A percentile compares a stretch with the other conserved stretches of the same genome.
phyloP scores from a whole-genome alignment of 2,888 invertebrate genomes.

The Abscondita cerata region DNA sequence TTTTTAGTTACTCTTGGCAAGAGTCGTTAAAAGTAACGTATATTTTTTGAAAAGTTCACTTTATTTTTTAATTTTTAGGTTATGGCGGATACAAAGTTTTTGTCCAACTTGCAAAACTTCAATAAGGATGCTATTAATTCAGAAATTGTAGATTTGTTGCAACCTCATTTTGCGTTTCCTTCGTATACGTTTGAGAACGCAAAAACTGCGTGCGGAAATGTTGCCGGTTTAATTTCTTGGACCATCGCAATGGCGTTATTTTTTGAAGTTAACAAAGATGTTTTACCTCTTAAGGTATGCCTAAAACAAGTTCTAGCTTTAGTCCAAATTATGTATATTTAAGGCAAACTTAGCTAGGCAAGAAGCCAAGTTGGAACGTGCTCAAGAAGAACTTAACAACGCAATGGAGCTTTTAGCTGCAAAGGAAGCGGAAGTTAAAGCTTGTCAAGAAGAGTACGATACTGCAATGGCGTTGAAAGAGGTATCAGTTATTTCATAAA shows the following conservation, averaged over 20 bases:
- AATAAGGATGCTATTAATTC: slow-evolving; percentile 87
- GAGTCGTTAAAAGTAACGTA: slow-evolving; percentile 78
- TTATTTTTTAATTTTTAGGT: slow-evolving; percentile 61
- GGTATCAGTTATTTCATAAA: too few species aligned
- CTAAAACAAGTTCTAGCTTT: not conserved
- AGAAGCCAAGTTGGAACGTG: slow-evolving; percentile 66
- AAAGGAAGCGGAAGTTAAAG: slow-evolving; percentile 73
- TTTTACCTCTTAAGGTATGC: slow-evolving; percentile 76
- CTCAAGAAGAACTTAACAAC: slow-evolving; percentile 63
- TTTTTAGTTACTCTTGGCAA: slow-evolving; percentile 79
- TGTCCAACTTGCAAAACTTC: slow-evolving; percentile 79
- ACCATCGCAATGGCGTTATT: slow-evolving; percentile 86
- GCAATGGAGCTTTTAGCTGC: slow-evolving; percentile 69
- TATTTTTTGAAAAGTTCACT: not conserved
- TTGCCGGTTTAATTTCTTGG: slow-evolving; percentile 89
- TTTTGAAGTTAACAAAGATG: slow-evolving; percentile 86
- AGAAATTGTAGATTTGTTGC: slow-evolving; percentile 83
- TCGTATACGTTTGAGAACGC: slow-evolving; percentile 82
- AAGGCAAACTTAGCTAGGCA: slow-evolving; percentile 76
- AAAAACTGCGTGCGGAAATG: slow-evolving; percentile 87
- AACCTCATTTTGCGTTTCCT: slow-evolving; percentile 75
- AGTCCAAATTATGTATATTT: not conserved
- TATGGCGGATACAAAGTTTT: slow-evolving; percentile 83
- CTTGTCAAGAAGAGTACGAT: slow-evolving; percentile 73
- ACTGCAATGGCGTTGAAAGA: slow-evolving; percentile 75